Evolutionary conservation across 2,113 vertebrate genomes (phyloP).

Genomic region (Hippoglossus stenolepis): DNA sequence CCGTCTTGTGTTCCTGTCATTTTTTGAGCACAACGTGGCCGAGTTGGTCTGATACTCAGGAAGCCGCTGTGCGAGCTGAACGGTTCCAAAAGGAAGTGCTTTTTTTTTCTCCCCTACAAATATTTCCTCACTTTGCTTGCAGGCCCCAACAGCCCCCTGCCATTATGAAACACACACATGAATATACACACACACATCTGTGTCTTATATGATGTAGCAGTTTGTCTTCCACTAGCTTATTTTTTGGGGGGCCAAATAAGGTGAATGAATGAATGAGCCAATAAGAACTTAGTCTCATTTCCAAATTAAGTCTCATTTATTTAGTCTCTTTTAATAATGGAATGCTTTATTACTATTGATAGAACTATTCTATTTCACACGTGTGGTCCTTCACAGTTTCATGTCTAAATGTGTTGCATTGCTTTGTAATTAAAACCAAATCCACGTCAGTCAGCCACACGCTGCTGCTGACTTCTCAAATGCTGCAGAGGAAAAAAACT

Average conservation of each 20-base stretch:
- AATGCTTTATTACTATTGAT: no score
- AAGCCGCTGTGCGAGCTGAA: slow-evolving; percentile 38
- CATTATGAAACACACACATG: neutral
- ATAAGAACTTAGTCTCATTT: neutral
- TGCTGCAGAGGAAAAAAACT: neutral
- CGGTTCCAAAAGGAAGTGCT: slow-evolving; percentile 61
- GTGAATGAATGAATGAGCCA: neutral
- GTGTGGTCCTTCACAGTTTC: no score
- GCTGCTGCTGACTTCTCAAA: no score
- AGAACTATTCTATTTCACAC: no score
- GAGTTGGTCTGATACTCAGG: slow-evolving; percentile 44
- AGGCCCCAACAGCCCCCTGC: slow-evolving; percentile 15
- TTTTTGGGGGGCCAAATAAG: neutral
- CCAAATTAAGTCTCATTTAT: neutral
- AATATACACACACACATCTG: neutral
- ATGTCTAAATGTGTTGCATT: no score
- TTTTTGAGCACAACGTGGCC: slow-evolving; percentile 16
- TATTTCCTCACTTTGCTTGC: slow-evolving; percentile 51
- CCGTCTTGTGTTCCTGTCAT: slow-evolving; percentile 7
- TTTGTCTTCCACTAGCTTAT: neutral
- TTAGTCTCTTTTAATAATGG: neutral
- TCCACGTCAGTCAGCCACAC: no score
- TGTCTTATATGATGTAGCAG: slow-evolving; percentile 3
- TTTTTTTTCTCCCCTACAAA: slow-evolving; percentile 50
- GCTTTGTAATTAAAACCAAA: no score